Base-by-base conservation (phyloP, 2,888 invertebrate species). In the Cactoblastis cactorum region DNA sequence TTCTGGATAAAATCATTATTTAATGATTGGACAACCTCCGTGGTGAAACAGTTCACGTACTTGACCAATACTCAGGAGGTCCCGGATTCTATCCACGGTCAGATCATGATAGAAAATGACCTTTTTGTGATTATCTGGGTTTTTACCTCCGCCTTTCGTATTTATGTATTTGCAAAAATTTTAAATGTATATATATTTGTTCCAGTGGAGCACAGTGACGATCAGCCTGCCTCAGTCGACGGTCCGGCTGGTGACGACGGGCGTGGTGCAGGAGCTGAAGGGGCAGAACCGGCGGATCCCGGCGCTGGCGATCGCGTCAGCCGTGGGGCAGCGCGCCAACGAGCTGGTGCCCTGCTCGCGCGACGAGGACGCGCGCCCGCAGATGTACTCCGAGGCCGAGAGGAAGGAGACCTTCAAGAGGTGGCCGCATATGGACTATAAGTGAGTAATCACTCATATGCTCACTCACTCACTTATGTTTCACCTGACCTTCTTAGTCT, bases 371-470 rank as follows among this genome's bases (percentile, higher is more conserved):
- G 74, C 81, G 8, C 67, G 88, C 60, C 83, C 86, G 1, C 84
- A 93, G 53, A 98, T 98, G 98, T 97, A 96, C 77, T 97, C 96
- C 58, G 98, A 98, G 83, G 95, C 96, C 0, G 95, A 96, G 55
- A 91, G 98, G 39, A 92, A 96, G 63, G 95, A 97, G 74, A 97
- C 98, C 0, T 98, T 98, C 83, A 94, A 94, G 59, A 93, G 95
- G 71, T 98, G 98, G 98, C 98, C 98, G 1, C 98, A 98, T 74
- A 97, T 97, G 96, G 96, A 97, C 80, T 98, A 97, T 86, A 97
- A 97, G 96, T 96, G 74, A 88, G 90, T 84, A 8, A 2, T 17
- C 5, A 4, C 17, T 11, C 17, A 5, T 17, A 28, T 15, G 5
- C 3, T n/a, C n/a, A 22, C 14, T 22, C 24, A 2, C 2, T 39